These are phyloP conservation scores for Nymphicus hollandicus DNA, from an alignment of 2,113 vertebrate genomes.

Conservation along the genomic window DNA sequence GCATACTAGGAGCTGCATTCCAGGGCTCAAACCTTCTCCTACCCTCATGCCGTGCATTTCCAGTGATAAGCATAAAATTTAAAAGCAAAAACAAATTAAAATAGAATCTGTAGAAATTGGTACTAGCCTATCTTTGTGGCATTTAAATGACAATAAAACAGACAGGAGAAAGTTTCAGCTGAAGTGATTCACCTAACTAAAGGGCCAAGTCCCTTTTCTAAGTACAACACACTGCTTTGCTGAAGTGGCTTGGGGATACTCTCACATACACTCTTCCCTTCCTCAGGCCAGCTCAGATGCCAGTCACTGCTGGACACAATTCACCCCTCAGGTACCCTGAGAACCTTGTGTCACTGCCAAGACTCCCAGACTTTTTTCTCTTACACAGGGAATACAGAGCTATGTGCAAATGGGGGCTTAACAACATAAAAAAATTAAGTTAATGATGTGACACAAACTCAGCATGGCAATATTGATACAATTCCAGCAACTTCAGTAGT, in stretches of 20 bases:
- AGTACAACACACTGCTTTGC: not conserved
- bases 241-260: not conserved
- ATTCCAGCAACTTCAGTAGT: not conserved
- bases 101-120: not conserved
- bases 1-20: not conserved
- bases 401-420: not conserved
- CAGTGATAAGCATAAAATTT: not conserved
- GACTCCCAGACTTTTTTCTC: not conserved
- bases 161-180: not conserved
- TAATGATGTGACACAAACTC: not conserved
- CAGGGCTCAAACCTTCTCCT: not conserved
- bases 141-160: not conserved
- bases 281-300: not conserved
- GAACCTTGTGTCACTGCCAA: not conserved
- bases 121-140: not conserved
- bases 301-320: not conserved
- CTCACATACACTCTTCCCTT: accelerated
- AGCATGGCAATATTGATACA: not conserved
- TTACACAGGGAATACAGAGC: not conserved
- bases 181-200: not conserved
- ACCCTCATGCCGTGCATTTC: not conserved
- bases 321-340: not conserved
- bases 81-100: not conserved
- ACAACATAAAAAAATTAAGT: not conserved
- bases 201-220: not conserved